Evolutionary conservation across 2,888 invertebrate species (phyloP).

Genomic region (Suillia variegata): DNA sequence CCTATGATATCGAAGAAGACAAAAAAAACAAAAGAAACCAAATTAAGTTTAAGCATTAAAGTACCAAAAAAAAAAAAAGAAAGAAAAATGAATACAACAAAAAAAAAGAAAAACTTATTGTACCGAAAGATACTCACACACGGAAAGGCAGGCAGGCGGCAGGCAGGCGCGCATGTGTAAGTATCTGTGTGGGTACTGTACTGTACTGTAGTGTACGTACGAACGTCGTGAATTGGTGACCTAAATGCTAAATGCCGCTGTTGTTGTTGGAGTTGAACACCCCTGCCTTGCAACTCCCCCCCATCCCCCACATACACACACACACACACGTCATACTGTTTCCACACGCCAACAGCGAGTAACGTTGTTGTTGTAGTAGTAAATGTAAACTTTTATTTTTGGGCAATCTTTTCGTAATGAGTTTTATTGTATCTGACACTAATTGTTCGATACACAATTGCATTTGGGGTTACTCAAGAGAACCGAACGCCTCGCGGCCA

Average conservation of each 20-base stretch:
- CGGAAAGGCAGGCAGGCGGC: too few relatives aligned
- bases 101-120: too few relatives aligned
- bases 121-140: too few relatives aligned
- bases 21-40: too few relatives aligned
- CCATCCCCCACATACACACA: neutral
- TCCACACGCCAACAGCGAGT: neutral
- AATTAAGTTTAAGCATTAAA: neutral
- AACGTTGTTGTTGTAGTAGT: neutral
- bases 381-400: neutral
- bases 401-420: neutral
- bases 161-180: too few relatives aligned
- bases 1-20: too few relatives aligned
- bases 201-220: too few relatives aligned
- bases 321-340: too few relatives aligned
- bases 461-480: too few relatives aligned
- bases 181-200: too few relatives aligned
- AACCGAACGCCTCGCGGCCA: too few relatives aligned
- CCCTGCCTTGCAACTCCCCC: neutral
- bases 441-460: neutral
- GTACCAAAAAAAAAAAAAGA: neutral
- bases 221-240: neutral
- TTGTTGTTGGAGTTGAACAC: neutral
- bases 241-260: neutral
- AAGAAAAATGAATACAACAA: too few relatives aligned
- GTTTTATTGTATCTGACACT: neutral